A percentile compares a stretch with the other conserved stretches of the same genome.
These are phyloP conservation scores for Oxyruncus cristatus DNA, from an alignment of 2,113 vertebrate species.

Conservation along the genomic window DNA sequence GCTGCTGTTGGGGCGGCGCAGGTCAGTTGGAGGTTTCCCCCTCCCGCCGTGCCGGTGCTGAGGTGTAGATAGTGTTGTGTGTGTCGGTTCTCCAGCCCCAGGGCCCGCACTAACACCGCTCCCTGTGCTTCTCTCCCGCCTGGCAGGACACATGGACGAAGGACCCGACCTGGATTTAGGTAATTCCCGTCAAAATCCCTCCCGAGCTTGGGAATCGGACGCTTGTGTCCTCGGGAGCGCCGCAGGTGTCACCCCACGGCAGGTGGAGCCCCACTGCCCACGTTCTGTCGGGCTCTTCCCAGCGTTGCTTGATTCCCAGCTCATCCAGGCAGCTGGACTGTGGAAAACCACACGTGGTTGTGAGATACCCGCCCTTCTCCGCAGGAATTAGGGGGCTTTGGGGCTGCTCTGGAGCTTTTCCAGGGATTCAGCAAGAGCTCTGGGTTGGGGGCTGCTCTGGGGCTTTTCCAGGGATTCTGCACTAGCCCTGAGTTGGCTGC, in stretches of 20 bases:
- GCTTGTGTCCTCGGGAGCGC: accelerated
- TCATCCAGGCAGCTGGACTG: background rate
- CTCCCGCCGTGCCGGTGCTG: background rate
- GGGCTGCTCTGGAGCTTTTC: background rate
- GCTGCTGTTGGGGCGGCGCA: conserved; percentile 66
- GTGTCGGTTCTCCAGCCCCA: conserved; percentile 70
- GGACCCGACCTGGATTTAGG: conserved; percentile 91
- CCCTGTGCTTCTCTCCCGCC: conserved; percentile 73
- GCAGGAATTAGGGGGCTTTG: background rate
- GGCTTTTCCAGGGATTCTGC: background rate
- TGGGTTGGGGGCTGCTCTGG: background rate
- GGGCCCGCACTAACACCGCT: conserved; percentile 68
- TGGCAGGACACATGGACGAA: conserved; percentile 87
- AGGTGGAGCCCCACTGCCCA: accelerated
- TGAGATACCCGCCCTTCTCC: background rate
- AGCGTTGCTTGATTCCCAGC: accelerated
- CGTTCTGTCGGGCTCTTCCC: accelerated
- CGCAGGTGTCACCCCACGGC: accelerated
- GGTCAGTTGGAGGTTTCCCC: conserved; percentile 18
- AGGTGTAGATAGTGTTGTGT: conserved; percentile 77
- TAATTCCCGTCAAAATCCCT: conserved; percentile 33
- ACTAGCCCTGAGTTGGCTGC: background rate
- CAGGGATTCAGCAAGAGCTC: background rate
- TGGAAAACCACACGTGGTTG: background rate
- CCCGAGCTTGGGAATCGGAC: accelerated